Evolutionary conservation across 64 coral and sea anemone genomes (phyloP), one percentile per base, ranked within the genome.

Genomic region (Acropora tenuis): DNA sequence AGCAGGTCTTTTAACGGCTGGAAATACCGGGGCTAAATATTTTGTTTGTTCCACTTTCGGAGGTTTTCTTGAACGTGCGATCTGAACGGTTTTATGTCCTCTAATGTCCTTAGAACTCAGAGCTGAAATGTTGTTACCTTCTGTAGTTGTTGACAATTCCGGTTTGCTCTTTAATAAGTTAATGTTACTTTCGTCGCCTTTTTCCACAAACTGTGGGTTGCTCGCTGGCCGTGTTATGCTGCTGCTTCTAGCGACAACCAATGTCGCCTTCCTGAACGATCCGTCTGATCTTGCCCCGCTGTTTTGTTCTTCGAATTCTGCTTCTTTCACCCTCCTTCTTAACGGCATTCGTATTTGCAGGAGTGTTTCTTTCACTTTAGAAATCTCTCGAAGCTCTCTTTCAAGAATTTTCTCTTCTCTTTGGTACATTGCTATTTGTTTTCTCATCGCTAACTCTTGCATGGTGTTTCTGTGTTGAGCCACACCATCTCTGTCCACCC

Each of bases 321-420:
- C 57, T 15, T 30, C 52, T 58, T 63, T 43, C 3, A 97, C 77
- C 10, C 72, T 71, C 17, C 80, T 63, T 11, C 55, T 82, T 6
- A 94, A 17, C 4, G 95, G 95, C 16, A 67, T 80, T 17, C 77
- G 46, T 45, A 97, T 86, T 50, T 97, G 92, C 78, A 91, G 91
- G 44, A 97, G 59, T 42, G 95, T 97, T 13, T 90, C 91, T 48
- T 91, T 97, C 0, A 97, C 95, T 97, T 97, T 97, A 15, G 81
- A 84, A 76, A 97, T 97, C 73, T 97, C 95, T 18, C 92, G 88
- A 2, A 97, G 92, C 74, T 97, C 95, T 79, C 78, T 87, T 72
- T 94, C 92, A 12, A 97, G 40, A 2, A 97, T 73, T 78, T 82
- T 87, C 11, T 89, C 91, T 91, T 97, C 95, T 59, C 89, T 80